phyloP scores from a whole-genome alignment of 2,797 vertebrate genomes.

The Jordanella pulchra region DNA sequence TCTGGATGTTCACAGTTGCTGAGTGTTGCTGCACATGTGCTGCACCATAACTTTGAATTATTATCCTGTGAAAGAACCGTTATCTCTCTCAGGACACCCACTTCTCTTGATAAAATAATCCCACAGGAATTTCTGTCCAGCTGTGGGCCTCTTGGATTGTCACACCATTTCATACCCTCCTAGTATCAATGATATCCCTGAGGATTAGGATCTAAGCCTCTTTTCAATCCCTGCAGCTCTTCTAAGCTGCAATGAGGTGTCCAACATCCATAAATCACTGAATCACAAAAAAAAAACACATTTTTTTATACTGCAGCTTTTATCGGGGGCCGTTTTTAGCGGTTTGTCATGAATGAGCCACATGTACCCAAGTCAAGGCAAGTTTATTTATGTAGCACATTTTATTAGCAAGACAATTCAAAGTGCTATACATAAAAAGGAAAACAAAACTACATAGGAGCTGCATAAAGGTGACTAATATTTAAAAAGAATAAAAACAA shows the following conservation, averaged over 20 bases:
- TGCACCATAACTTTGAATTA: constrained; percentile 41
- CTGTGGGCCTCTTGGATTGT: constrained; percentile 45
- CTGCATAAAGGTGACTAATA: no score
- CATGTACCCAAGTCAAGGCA: constrained; percentile 48
- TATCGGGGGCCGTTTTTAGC: constrained; percentile 40
- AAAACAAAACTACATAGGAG: no score
- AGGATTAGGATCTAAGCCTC: constrained; percentile 33
- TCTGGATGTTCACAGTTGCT: not conserved
- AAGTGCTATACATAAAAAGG: no score
- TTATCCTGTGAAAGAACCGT: constrained; percentile 17
- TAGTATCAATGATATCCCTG: constrained; percentile 37
- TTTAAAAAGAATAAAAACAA: no score
- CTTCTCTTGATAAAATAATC: constrained; percentile 65
- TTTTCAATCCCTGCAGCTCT: constrained; percentile 35
- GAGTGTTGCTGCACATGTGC: constrained; percentile 22
- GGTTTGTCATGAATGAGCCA: constrained; percentile 60
- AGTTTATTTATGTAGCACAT: no score
- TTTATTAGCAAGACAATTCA: no score
- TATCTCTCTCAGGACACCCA: constrained; percentile 40
- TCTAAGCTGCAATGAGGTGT: constrained; percentile 32
- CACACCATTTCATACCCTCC: constrained; percentile 55
- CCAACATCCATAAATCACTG: constrained; percentile 53
- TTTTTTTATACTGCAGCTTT: constrained; percentile 45
- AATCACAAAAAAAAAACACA: constrained; percentile 4
- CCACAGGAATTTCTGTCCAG: constrained; percentile 53